Evolutionary conservation across 2,888 invertebrate genomes (phyloP), one percentile per base, ranked within the genome.

Genomic region (Noctua comes): DNA sequence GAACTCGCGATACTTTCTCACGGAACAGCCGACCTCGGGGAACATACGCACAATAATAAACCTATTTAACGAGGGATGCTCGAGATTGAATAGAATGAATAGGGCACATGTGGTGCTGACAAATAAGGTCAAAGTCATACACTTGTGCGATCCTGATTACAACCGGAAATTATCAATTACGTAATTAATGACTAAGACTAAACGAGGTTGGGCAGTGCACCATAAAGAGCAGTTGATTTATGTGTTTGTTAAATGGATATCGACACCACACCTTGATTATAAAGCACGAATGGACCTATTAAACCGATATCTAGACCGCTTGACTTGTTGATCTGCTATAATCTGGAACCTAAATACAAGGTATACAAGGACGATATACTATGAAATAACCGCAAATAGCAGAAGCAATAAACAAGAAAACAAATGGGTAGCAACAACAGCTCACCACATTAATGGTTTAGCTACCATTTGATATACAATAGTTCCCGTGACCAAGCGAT

Each of bases 1-100:
- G 80, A 87, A 86, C 85, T 86, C 88, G 81, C 90, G 76, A 88
- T 87, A 92, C 91, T 93, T 95, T 95, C 96, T 93, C 95, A 96
- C 95, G 94, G 88, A 87, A 90, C 89, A 86, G 86, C 82, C 85
- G 93, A 93, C 92, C 92, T 88, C 88, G 86, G 80, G 90, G 88
- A 84, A 90, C 86, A 86, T 88, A 89, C 89, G 86, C 88, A 87
- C 89, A 91, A 91, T 93, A 92, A 93, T 93, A 78, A 93, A 93
- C 93, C 91, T 91, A 91, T 91, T 90, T 89, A 87, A 82, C 86
- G 86, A 84, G 90, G 88, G 91, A 90, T 91, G 88, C 88, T 91
- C 83, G 89, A 91, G 80, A 89, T 85, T 86, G n/a, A 84, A 87
- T 80, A 78, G 73, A 89, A 84, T 86, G 27, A 84, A 87, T 80